Base-by-base conservation (phyloP, 2,113 vertebrate species). In the Muscicapa adusta region DNA sequence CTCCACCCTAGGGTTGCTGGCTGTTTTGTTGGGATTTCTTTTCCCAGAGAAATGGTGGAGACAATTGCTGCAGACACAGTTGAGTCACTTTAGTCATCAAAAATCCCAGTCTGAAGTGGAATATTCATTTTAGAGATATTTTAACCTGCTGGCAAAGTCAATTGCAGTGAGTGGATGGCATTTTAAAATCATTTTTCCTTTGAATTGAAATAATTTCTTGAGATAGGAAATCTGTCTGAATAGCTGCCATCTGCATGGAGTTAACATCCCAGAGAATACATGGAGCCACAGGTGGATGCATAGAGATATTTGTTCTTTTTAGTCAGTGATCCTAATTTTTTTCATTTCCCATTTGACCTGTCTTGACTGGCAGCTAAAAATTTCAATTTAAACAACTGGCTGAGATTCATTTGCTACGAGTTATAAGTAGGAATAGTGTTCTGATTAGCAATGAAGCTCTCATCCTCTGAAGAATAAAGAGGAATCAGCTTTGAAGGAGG, bases 401-500 rank as follows among this genome's bases (percentile, higher is more conserved):
- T 91, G 85, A 95, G 91, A 97, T 95, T 96, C 73, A 95, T 91
- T 97, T 89, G 63, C 54, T 45, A 25, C 88, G 84, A 95, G 54
- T 91, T 70, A 81, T 56, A 93, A 94, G 84, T 56, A 93, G 96
- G 95, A 97, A 87, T 68, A 93, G 81, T 89, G 92, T 90, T 95
- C 88, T 92, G 93, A 96, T 96, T 94, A 97, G 76, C 85, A 94
- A 91, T 62, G 94, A 94, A 74, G 81, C 75, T 93, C 96, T 96
- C 91, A 77, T 78, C 79, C 95, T 96, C 96, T 82, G 92, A 96
- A 96, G 95, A 93, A 84, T 79, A 97, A 79, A 88, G 65, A 91
- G 58, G 94, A 95, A 93, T 92, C 93, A 63, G 65, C 92, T 90
- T 38, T 95, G 94, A 95, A 95, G 88, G 85, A 93, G 89, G 12